Evolutionary conservation across 2,797 vertebrate genomes (phyloP).

Genomic region (Ibycter americanus): DNA sequence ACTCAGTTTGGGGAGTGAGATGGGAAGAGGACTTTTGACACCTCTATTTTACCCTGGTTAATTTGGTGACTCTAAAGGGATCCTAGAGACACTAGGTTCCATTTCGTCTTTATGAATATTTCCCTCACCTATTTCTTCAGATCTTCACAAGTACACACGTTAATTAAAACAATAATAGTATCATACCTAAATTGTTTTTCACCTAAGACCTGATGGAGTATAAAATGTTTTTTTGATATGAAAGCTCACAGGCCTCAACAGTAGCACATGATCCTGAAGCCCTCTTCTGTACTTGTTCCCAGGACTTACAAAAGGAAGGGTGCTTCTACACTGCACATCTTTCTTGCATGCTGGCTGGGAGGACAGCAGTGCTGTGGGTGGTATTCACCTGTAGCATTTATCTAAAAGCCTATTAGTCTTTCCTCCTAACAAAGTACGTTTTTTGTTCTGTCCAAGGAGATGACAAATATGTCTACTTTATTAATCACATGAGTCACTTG

Average conservation of each 20-base stretch:
- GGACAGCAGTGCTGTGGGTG: neutral
- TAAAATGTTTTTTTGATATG: neutral
- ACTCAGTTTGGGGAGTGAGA: neutral
- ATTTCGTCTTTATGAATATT: neutral
- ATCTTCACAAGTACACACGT: accelerated
- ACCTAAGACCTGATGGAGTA: neutral
- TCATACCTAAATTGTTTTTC: neutral
- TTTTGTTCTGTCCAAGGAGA: conserved; percentile 43
- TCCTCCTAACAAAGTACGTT: neutral
- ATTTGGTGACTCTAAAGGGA: neutral
- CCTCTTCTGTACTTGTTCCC: neutral
- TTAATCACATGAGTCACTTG: conserved; percentile 38
- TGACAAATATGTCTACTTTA: conserved; percentile 50
- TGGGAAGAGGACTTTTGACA: neutral
- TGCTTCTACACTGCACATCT: neutral
- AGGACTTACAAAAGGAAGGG: neutral
- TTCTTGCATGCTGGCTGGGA: neutral
- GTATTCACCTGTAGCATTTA: neutral
- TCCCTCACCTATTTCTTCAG: neutral
- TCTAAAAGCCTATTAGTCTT: neutral
- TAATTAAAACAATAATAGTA: neutral
- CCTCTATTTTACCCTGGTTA: neutral
- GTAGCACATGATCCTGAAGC: neutral
- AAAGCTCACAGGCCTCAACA: neutral
- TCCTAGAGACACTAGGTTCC: neutral